These are phyloP conservation scores for Cheilosia variabilis DNA, from an alignment of 2,888 invertebrate genomes.

Conservation along the genomic window DNA sequence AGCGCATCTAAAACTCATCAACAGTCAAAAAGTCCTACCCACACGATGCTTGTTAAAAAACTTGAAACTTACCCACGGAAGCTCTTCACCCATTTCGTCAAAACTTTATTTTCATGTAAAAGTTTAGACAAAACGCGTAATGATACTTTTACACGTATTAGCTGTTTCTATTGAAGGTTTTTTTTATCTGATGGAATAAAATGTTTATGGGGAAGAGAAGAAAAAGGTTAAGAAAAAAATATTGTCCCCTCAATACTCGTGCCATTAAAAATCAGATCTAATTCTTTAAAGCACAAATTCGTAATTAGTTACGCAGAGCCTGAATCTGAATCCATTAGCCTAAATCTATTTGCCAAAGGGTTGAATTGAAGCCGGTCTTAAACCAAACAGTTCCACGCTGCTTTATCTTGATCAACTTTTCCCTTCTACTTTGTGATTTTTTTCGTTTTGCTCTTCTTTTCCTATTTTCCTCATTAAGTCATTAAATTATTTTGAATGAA, in stretches of 20 bases:
- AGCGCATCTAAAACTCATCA: no score
- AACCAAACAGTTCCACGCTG: conserved; percentile 36
- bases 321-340: conserved; percentile 69
- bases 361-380: conserved; percentile 34
- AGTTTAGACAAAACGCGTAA: not conserved
- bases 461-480: conserved; percentile 70
- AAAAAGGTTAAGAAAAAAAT: conserved; percentile 18
- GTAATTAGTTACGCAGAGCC: conserved; percentile 67
- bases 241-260: conserved; percentile 35
- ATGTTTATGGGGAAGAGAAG: not conserved
- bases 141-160: not conserved
- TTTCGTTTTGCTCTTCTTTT: conserved; percentile 16
- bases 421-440: not conserved
- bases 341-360: conserved; percentile 63
- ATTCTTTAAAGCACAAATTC: conserved; percentile 45
- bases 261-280: conserved; percentile 38
- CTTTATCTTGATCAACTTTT: conserved; percentile 62
- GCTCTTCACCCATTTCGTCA: no score
- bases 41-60: no score
- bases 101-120: no score
- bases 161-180: not conserved
- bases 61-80: no score
- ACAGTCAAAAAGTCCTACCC: no score
- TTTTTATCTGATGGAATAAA: conserved; percentile 3
- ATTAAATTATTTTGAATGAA: conserved; percentile 75